A percentile compares a stretch with the other conserved stretches of the same genome.
These are phyloP conservation scores for Tanytarsus gracilentus DNA, from an alignment of 2,888 invertebrate genomes.

Conservation along the genomic window DNA sequence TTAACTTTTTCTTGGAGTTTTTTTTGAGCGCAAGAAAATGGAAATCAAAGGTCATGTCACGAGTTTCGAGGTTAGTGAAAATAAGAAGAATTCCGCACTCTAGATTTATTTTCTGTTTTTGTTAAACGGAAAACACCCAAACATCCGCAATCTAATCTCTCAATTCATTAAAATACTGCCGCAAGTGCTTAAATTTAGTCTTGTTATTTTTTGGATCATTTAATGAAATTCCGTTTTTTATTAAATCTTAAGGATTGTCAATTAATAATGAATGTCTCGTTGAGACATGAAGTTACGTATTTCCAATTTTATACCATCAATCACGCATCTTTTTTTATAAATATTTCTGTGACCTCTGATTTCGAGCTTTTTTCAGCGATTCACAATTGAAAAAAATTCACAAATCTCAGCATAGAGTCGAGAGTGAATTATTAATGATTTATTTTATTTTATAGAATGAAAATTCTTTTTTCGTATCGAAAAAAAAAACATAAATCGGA, in stretches of 20 bases:
- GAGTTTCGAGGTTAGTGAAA: no score
- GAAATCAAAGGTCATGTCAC: background rate
- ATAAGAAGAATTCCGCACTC: no score
- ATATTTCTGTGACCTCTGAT: slow-evolving; percentile 1
- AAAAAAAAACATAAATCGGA: background rate
- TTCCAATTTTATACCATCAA: background rate
- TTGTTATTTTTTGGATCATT: no score
- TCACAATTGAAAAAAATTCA: slow-evolving; percentile 15
- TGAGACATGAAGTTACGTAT: background rate
- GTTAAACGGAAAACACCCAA: no score
- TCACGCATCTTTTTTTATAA: background rate
- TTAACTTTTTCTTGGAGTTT: background rate
- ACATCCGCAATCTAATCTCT: no score
- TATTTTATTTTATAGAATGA: background rate
- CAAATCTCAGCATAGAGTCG: background rate
- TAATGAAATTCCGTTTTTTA: no score
- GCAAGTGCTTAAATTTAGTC: no score
- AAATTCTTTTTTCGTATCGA: background rate
- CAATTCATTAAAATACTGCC: no score
- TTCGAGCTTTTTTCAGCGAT: background rate
- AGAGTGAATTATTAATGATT: no score
- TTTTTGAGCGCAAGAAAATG: background rate
- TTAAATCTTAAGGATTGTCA: no score
- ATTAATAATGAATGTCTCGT: background rate
- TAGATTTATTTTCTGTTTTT: no score